These are phyloP conservation scores for Pentamera pediparva DNA, from an alignment of 53 echinoderm and acorn worm species.

Conservation along the genomic window DNA sequence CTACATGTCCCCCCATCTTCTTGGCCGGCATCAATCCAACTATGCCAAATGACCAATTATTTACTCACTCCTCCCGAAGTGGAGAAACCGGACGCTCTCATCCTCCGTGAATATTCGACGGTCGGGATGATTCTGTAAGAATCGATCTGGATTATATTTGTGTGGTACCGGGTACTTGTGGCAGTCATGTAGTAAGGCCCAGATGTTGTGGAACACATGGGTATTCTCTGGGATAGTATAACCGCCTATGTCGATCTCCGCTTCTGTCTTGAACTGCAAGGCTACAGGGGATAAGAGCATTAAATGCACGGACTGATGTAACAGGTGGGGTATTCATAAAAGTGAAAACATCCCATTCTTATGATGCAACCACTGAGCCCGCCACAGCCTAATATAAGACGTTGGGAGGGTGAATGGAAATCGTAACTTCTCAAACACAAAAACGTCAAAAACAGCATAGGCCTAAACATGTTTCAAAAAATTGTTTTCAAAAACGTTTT, in stretches of 20 bases:
- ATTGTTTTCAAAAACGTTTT: too few species aligned
- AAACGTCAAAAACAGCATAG: too few species aligned
- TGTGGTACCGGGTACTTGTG: conserved; percentile 18
- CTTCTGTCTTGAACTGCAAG: conserved; percentile 12
- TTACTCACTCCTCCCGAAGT: conserved; percentile 10
- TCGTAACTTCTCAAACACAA: too few species aligned
- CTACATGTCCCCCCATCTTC: too few species aligned
- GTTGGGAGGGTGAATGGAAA: too few species aligned
- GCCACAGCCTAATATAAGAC: too few species aligned
- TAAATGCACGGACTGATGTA: neutral
- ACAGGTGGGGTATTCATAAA: too few species aligned
- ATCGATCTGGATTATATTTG: conserved; percentile 25
- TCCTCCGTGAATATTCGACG: neutral
- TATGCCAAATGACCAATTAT: too few species aligned
- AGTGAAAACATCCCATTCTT: too few species aligned
- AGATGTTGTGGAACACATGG: conserved; percentile 18
- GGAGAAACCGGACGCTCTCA: conserved; percentile 8
- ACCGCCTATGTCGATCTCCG: neutral
- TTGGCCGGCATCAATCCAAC: too few species aligned
- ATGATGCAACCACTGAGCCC: too few species aligned
- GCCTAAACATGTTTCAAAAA: too few species aligned
- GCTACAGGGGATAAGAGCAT: neutral
- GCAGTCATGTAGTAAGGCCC: conserved; percentile 15
- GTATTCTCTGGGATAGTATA: neutral
- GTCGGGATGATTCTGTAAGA: conserved; percentile 5